Percentiles rank a stretch among this genome's conserved stretches.
Evolutionary conservation across 92 coral and sea anemone species (phyloP).

Genomic region (Epizoanthus illoricatus): DNA sequence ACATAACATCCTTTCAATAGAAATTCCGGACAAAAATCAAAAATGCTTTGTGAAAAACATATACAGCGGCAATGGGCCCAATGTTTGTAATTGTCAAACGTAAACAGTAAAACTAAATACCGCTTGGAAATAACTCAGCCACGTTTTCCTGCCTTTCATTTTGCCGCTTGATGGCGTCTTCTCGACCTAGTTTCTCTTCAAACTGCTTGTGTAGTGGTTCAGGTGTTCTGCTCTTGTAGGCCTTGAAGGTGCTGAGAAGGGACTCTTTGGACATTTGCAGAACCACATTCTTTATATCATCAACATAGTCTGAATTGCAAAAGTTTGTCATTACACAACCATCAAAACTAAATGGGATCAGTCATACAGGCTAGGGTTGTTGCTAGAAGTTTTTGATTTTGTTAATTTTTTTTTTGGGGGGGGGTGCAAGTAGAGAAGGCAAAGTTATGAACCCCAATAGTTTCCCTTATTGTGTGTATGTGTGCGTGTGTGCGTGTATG

Average conservation of each 20-base stretch:
- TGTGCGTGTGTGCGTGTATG: too few relatives aligned
- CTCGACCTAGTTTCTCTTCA: not conserved
- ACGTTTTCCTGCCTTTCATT: not conserved
- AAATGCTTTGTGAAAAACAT: not conserved
- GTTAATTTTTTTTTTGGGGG: too few relatives aligned
- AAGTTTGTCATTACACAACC: not conserved
- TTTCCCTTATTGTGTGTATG: not conserved
- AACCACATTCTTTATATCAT: not conserved
- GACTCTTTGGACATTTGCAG: not conserved
- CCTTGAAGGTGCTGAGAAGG: not conserved
- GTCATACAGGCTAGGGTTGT: not conserved
- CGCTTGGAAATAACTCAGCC: constrained; percentile 1
- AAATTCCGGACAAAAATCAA: not conserved
- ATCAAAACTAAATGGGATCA: not conserved
- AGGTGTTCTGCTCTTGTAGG: constrained; percentile 1
- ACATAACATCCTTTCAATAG: not conserved
- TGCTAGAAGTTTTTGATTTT: too few relatives aligned
- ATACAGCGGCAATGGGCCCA: not conserved
- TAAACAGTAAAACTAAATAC: not conserved
- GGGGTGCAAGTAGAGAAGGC: too few relatives aligned
- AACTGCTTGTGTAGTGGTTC: not conserved
- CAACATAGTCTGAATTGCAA: not conserved
- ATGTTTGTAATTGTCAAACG: not conserved
- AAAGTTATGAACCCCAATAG: not conserved
- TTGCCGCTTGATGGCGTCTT: constrained; percentile 10